Percentiles rank a stretch among this genome's conserved stretches.
Evolutionary conservation across 2,797 vertebrate genomes (phyloP).

Genomic region (Coluber constrictor): DNA sequence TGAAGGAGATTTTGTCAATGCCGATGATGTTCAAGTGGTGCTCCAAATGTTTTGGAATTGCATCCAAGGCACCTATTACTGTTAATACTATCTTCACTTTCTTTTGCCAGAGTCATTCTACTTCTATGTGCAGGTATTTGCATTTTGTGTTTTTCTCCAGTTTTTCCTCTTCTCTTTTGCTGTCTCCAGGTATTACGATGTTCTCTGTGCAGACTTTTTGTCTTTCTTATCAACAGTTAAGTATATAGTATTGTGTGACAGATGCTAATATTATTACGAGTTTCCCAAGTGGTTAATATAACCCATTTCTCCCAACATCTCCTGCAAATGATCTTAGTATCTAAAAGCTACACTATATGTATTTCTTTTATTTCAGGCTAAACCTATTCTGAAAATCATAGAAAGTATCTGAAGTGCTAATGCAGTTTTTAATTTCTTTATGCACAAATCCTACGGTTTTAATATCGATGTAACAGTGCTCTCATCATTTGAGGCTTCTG

Average conservation of each 20-base stretch:
- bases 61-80: background rate
- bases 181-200: background rate
- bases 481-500: background rate
- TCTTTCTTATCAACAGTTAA: background rate
- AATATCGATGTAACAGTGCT: background rate
- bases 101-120: background rate
- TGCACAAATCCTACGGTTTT: background rate
- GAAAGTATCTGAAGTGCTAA: background rate
- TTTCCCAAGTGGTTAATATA: background rate
- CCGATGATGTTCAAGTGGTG: background rate
- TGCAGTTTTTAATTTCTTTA: background rate
- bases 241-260: background rate
- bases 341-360: background rate
- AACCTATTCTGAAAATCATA: background rate
- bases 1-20: background rate
- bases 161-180: background rate
- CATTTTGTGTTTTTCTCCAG: background rate
- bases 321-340: background rate
- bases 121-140: background rate
- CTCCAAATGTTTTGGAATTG: background rate
- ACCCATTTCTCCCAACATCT: background rate
- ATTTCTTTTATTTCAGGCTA: background rate
- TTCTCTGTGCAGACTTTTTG: background rate
- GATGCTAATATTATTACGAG: background rate
- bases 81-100: background rate